Base-by-base conservation (phyloP, 2,797 vertebrate species). In the Falco columbarius region DNA sequence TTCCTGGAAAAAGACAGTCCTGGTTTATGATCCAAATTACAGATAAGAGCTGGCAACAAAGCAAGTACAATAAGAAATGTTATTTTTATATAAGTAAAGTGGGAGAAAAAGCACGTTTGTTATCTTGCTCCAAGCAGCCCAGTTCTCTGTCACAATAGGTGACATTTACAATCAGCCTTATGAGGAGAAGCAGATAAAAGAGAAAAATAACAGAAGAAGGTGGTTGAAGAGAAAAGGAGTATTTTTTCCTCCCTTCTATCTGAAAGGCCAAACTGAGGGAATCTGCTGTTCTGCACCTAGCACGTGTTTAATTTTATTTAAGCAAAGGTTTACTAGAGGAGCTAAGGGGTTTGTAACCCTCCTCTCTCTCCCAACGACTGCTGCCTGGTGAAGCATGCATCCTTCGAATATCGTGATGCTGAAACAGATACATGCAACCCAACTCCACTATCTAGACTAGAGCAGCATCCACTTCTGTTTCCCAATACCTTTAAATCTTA, bases 101-200 rank as follows among this genome's bases (percentile, higher is more conserved):
- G 54, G 8, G 23, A 93, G 65, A 63, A 86, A 63, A 65, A 89
- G n/a, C 47, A 73, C 0, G 73, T 61, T 66, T 92, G 61, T 93
- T 95, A 95, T 95, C 84, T 95, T 36, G 21, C 90, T 80, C 58
- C 83, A 24, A 91, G 74, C 83, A 96, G 90, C 67, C 51, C 65
- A 58, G 72, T 29, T 74, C 75, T 83, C 81, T 83, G 63, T 71
- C 91, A 85, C 68, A 71, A 97, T 85, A 95, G 44, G 59, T 1
- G 1, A 70, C 46, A 56, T 89, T 93, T 93, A 63, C 7, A 1
- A 62, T 83, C 93, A 92, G 59, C 36, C 27, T 65, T 71, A 66
- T 15, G 71, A 94, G 68, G 40, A 77, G 71, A 87, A 79, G n/a
- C 4, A 86, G 86, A 92, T 86, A 87, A 96, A 95, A 85, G 68